Conservation (phyloP, 2,888 invertebrate species). For the Hermaeophaga mercurialis region DNA sequence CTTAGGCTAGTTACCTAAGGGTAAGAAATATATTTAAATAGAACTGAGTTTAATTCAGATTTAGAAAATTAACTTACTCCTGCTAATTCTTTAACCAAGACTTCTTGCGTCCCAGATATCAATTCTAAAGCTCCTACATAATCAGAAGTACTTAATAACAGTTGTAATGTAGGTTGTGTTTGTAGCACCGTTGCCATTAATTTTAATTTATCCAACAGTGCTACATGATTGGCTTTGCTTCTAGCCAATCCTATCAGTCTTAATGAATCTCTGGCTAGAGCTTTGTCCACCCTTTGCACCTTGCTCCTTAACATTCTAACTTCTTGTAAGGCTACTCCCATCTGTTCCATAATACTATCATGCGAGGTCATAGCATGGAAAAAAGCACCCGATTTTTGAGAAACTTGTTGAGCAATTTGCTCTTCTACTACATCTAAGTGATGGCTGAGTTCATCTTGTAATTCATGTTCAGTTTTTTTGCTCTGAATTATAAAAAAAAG, state of each 20-base stretch:
- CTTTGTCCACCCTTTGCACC: slow-evolving; percentile 77
- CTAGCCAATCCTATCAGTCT: slow-evolving; percentile 74
- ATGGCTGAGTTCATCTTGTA: slow-evolving; percentile 91
- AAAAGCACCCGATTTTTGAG: slow-evolving; percentile 94
- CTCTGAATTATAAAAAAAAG: slow-evolving; percentile 54
- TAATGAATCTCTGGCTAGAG: slow-evolving; percentile 79
- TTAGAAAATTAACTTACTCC: slow-evolving; percentile 64
- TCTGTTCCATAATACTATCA: slow-evolving; percentile 94
- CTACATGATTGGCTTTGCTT: slow-evolving; percentile 67
- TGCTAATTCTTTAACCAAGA: slow-evolving; percentile 85
- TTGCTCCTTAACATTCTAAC: slow-evolving; percentile 76
- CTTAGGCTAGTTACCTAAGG: slow-evolving; percentile 89
- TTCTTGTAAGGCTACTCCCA: slow-evolving; percentile 80
- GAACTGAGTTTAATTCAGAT: too few species aligned
- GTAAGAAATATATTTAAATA: too few species aligned
- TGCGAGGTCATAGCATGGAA: slow-evolving; percentile 99
- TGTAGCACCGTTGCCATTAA: slow-evolving; percentile 95
- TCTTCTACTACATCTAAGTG: slow-evolving; percentile 95
- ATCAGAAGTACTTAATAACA: slow-evolving; percentile 91
- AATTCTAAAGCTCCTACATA: slow-evolving; percentile 97
- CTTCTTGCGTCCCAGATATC: slow-evolving; percentile 95
- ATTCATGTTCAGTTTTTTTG: slow-evolving; percentile 64
- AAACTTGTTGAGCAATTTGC: slow-evolving; percentile 90
- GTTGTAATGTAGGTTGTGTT: slow-evolving; percentile 96
- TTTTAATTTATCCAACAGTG: slow-evolving; percentile 77